Evolutionary conservation across 2,888 invertebrate genomes (phyloP), one percentile per base, ranked within the genome.

Genomic region (Antitype chi): DNA sequence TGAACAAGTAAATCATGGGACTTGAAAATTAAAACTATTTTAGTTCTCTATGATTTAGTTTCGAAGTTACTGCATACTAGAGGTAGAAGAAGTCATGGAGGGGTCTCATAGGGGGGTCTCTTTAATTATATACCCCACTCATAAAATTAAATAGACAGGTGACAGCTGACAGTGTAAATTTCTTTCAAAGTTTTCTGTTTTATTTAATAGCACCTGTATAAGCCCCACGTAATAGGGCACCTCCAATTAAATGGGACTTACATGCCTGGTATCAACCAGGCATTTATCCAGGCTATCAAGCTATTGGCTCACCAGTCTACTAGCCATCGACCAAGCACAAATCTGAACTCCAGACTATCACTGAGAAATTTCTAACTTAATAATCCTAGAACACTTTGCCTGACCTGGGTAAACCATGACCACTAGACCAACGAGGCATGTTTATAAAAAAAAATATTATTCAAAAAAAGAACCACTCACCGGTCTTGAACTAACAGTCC

Each of bases 401-500:
- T 52, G 20, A 38, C 8, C 2, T 9, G 62, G 25, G 20, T 11
- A 38, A 38, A 7, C 32, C 20, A 11, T 5, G 0, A n/a, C 11
- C 60, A 20, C 17, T 8, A 25, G 17, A 17, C 20, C 5, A 25
- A 25, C 5, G 11, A 47, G 4, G 1, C 4, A 11, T 64, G 17
- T 6, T 8, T 25, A 43, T 28, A 20, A 17, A 23, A 23, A 49
- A 38, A 32, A 38, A 8, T 5, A 55, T 23, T 2, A 13, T 8
- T 6, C 0, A 15, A 25, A 60, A 52, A 53, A 32, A 67, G 0
- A 32, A 3, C 49, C 59, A 91, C 95, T 94, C 79, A 96, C 96
- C 79, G 95, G 95, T 83, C 92, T 95, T 6, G 84, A 89, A 75
- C 91, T 92, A 75, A 92, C 90, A n/a, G 96, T 96, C 3, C 94